Conservation (phyloP, 2,888 invertebrate genomes). For the Nomada goodeniana region DNA sequence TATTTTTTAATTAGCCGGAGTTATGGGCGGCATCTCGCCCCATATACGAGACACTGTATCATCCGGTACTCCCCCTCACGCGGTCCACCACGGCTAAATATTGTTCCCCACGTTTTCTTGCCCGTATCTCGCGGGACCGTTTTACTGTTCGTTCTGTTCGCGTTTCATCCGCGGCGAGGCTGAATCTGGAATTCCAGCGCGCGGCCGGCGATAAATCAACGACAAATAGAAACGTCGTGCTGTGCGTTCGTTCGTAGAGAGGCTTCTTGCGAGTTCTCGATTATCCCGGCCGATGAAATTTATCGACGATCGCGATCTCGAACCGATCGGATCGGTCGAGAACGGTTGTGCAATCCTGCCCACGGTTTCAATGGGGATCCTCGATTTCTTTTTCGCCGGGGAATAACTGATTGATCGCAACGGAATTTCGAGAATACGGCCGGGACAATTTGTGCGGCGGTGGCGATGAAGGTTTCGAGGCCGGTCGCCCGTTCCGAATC, state of each 20-base stretch:
- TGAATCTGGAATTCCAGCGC: slow-evolving; percentile 72
- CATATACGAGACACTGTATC: slow-evolving; percentile 50
- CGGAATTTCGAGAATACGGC: too few relatives aligned
- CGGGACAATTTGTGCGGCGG: too few relatives aligned
- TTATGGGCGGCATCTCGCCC: slow-evolving; percentile 57
- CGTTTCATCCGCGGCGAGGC: slow-evolving; percentile 34
- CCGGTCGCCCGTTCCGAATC: background rate
- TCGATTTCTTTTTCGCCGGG: too few relatives aligned
- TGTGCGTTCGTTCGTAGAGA: slow-evolving; percentile 56
- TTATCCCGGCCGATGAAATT: slow-evolving; percentile 71
- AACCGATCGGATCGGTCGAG: slow-evolving; percentile 58
- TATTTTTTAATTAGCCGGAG: slow-evolving; percentile 73
- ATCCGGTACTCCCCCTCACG: slow-evolving; percentile 24
- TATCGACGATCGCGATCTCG: slow-evolving; percentile 72
- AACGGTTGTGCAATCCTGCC: too few relatives aligned
- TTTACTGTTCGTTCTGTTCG: slow-evolving; percentile 26
- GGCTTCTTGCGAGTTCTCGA: slow-evolving; percentile 57
- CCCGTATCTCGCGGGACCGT: slow-evolving; percentile 19
- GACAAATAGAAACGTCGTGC: slow-evolving; percentile 74
- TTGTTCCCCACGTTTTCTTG: slow-evolving; percentile 54
- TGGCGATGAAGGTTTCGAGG: background rate
- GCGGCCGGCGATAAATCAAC: slow-evolving; percentile 72
- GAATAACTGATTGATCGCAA: too few relatives aligned
- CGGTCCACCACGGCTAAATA: slow-evolving; percentile 12
- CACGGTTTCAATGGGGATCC: too few relatives aligned